Evolutionary conservation across 2,113 vertebrate species (phyloP), one percentile per base, ranked within the genome.

Genomic region (Sinosuthora webbiana): DNA sequence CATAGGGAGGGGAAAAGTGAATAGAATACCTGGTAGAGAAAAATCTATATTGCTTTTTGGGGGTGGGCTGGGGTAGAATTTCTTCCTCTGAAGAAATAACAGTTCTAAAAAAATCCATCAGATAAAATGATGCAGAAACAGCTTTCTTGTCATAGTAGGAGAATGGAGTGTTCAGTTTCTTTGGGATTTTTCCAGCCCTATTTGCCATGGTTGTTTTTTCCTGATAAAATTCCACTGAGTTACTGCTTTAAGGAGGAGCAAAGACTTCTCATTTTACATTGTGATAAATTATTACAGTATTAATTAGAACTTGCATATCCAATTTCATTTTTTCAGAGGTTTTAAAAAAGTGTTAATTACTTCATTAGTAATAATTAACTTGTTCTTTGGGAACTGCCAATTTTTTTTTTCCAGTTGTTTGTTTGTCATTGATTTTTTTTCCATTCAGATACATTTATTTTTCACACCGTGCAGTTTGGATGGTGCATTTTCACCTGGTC

Each of bases 241-340:
- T 95, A 59, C 12, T 78, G 13, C 35, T 71, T 88, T 95, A 92
- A 90, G 68, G 62, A 90, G 52, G 16, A 89, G 31, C 4, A 77
- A 82, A 85, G 18, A 55, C 74, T 84, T 84, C 31, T 84, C 52
- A 70, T 95, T 95, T 87, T 87, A 75, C 13, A 2, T 63, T 87
- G 56, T 59, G 52, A 78, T 81, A 94, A 93, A 87, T 82, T 78
- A 87, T 81, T 87, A 78, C 22, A 75, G 35, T 57, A 85, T 84
- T 92, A 94, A 93, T 92, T 91, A 95, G 65, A 92, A 73, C 65
- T 87, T 90, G 25, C 52, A 79, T 28, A 92, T 56, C 20, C 20
- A 82, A 74, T 90, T 89, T 78, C 1, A 73, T 64, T 87, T 93
- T 93, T 89, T 75, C 49, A 79, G 52, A 56, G 20, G 15, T 67